Conservation (phyloP, 2,113 vertebrate species). For the Rhinolophus sinicus region DNA sequence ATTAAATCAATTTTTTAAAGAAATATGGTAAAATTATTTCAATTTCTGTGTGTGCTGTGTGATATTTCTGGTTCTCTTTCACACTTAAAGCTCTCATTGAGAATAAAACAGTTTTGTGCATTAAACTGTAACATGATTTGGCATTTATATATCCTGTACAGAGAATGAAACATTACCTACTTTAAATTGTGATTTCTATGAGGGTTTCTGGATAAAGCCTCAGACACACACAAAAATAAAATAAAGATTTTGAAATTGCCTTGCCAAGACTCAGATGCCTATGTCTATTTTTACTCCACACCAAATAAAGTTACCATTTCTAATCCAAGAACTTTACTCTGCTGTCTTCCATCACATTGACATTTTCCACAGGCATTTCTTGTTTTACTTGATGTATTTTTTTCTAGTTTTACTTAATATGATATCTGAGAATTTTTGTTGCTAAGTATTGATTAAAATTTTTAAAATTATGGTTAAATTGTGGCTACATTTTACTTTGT, state of each 20-base stretch:
- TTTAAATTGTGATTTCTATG: constrained; percentile 68
- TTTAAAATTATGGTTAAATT: constrained; percentile 49
- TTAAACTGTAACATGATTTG: constrained; percentile 70
- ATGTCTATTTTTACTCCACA: constrained; percentile 54
- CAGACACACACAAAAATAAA: constrained; percentile 35
- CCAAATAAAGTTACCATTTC: constrained; percentile 60
- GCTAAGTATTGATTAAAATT: constrained; percentile 52
- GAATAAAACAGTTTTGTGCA: constrained; percentile 64
- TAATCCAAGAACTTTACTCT: constrained; percentile 65
- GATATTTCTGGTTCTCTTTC: constrained; percentile 75
- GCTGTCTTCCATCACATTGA: neutral
- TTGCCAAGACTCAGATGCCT: constrained; percentile 50
- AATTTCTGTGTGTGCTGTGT: constrained; percentile 47
- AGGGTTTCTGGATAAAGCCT: constrained; percentile 57
- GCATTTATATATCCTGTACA: constrained; percentile 67
- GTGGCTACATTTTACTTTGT: constrained; percentile 22
- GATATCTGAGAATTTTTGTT: constrained; percentile 53
- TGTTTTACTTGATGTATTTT: constrained; percentile 61
- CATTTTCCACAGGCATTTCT: constrained; percentile 54
- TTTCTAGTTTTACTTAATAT: constrained; percentile 55
- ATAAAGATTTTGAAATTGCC: constrained; percentile 49
- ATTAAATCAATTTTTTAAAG: constrained; percentile 28
- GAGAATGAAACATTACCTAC: constrained; percentile 69
- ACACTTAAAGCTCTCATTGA: constrained; percentile 73
- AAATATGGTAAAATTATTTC: constrained; percentile 61